A percentile compares a stretch with the other conserved stretches of the same genome.
These are phyloP conservation scores for Sebastolobus alascanus DNA, from an alignment of 2,797 vertebrate genomes.

Conservation along the genomic window DNA sequence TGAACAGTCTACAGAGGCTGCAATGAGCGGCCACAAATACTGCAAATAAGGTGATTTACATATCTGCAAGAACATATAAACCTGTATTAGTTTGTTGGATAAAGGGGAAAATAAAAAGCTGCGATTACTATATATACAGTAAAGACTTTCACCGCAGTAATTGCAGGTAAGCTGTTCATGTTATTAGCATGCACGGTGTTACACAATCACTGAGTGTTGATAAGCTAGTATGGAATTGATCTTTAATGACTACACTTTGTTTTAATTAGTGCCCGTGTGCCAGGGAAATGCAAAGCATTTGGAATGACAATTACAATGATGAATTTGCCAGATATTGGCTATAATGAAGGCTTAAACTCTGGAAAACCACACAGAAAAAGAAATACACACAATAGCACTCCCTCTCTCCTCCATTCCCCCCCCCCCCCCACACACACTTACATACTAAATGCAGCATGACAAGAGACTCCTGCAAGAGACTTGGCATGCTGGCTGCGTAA, in stretches of 20 bases:
- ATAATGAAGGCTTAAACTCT: slow-evolving; percentile 59
- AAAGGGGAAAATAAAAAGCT: slow-evolving; percentile 17
- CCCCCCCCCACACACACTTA: slow-evolving; percentile 28
- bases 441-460: slow-evolving; percentile 65
- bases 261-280: slow-evolving; percentile 64
- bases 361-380: slow-evolving; percentile 27
- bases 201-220: slow-evolving; percentile 60
- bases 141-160: slow-evolving; percentile 37
- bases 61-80: slow-evolving; percentile 26
- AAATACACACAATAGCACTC: slow-evolving; percentile 14
- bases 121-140: background rate
- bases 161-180: slow-evolving; percentile 50
- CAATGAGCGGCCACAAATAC: slow-evolving; percentile 55
- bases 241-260: slow-evolving; percentile 73
- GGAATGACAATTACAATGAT: slow-evolving; percentile 60
- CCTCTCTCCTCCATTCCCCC: slow-evolving; percentile 19
- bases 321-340: slow-evolving; percentile 59
- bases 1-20: slow-evolving; percentile 55
- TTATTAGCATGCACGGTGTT: slow-evolving; percentile 55
- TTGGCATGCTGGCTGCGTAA: slow-evolving; percentile 69
- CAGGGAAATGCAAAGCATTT: slow-evolving; percentile 54
- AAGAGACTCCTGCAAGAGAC: slow-evolving; percentile 62
- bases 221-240: slow-evolving; percentile 68
- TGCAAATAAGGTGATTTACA: slow-evolving; percentile 57
- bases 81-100: slow-evolving; percentile 5